Evolutionary conservation across 2,113 vertebrate species (phyloP).

Genomic region (Pluvianellus socialis): DNA sequence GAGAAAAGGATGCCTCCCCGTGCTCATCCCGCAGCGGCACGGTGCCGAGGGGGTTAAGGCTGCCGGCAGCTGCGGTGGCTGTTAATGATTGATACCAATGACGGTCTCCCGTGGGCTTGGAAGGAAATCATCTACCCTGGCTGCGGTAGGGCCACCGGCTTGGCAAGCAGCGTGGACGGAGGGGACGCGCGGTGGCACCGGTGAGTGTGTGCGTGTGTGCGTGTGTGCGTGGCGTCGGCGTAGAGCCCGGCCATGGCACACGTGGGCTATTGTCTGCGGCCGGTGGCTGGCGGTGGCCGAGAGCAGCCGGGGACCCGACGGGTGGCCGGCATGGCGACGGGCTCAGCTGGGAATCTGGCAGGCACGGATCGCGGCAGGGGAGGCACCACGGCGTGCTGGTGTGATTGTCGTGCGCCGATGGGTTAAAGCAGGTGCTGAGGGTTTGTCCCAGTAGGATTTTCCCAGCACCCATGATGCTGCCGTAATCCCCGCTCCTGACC

Average conservation of each 20-base stretch:
- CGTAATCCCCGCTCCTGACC: neutral
- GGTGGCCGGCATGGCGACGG: accelerated
- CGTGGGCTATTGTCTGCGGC: neutral
- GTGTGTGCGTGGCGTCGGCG: neutral
- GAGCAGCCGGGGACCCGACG: neutral
- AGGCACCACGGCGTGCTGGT: accelerated
- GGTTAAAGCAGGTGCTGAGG: neutral
- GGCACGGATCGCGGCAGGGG: accelerated
- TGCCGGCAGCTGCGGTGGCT: slow-evolving; percentile 48
- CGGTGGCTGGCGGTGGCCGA: neutral
- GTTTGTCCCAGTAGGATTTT: slow-evolving; percentile 24
- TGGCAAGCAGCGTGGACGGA: neutral
- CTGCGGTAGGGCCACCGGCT: neutral
- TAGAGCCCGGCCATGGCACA: neutral
- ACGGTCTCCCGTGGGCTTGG: slow-evolving; percentile 50
- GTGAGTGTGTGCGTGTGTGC: neutral
- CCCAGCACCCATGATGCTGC: neutral
- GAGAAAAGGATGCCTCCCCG: neutral
- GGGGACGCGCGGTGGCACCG: neutral
- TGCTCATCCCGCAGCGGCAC: neutral
- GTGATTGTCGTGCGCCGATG: neutral
- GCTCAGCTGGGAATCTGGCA: neutral
- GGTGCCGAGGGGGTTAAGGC: slow-evolving; percentile 73
- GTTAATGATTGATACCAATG: slow-evolving; percentile 79
- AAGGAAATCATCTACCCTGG: slow-evolving; percentile 40